These are phyloP conservation scores for Palythoa caribaeorum DNA, from an alignment of 92 coral and sea anemone species.

Conservation along the genomic window DNA sequence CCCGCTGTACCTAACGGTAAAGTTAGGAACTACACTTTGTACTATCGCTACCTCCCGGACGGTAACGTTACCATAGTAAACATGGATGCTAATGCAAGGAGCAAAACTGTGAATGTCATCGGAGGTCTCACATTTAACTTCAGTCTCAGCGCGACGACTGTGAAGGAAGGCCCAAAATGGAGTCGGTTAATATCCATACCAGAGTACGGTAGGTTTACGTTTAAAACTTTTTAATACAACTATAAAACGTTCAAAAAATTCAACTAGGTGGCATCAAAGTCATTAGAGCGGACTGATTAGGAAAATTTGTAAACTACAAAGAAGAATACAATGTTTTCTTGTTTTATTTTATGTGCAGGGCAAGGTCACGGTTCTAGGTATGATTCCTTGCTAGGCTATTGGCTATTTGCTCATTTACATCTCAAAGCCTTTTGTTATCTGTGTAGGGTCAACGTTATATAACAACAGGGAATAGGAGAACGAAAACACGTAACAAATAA, in stretches of 20 bases:
- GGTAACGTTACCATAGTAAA: constrained; percentile 8
- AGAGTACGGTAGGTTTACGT: constrained; percentile 2
- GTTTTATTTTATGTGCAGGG: no score
- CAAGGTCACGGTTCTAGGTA: no score
- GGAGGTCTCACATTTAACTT: constrained; percentile 15
- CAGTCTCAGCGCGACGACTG: constrained; percentile 23
- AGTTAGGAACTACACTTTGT: neutral
- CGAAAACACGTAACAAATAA: no score
- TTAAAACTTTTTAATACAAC: neutral
- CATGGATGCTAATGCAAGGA: neutral
- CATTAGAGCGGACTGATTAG: no score
- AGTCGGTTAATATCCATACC: neutral
- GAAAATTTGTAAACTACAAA: no score
- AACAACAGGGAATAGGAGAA: no score
- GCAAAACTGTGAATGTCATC: neutral
- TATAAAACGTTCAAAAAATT: neutral
- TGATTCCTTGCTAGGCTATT: no score
- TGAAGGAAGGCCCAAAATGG: neutral
- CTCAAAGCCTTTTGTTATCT: no score
- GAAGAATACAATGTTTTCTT: no score
- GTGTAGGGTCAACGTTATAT: no score
- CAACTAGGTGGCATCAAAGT: neutral
- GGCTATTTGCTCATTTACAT: no score
- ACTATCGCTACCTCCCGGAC: neutral
- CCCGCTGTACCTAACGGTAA: neutral